Evolutionary conservation across 2,113 vertebrate species (phyloP).

Genomic region (Antechinus stuartii): DNA sequence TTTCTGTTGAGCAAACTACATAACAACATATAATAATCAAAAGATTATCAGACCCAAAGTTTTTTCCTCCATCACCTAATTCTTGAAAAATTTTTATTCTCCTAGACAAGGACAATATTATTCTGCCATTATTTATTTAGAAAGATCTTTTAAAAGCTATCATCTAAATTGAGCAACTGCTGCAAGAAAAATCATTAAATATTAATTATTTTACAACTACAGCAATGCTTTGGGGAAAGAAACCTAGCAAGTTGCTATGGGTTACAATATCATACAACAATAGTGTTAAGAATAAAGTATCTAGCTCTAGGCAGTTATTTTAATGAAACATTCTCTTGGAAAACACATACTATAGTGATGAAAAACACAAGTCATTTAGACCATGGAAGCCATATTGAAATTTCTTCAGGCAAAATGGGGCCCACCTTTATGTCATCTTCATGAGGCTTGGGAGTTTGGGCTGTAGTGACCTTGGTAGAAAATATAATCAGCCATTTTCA

Average conservation of each 20-base stretch:
- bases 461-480: background rate
- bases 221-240: conserved; percentile 40
- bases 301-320: background rate
- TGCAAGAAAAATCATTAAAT: conserved; percentile 17
- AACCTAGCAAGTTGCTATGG: conserved; percentile 19
- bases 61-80: conserved; percentile 29
- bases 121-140: conserved; percentile 30
- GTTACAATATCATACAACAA: conserved; percentile 15
- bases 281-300: conserved; percentile 1
- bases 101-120: background rate
- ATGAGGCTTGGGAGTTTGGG: background rate
- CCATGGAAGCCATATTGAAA: background rate
- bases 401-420: background rate
- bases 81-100: conserved; percentile 15
- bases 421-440: background rate
- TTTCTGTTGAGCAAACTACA: background rate
- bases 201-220: conserved; percentile 47
- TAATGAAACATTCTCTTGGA: background rate
- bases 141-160: background rate
- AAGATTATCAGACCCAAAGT: conserved; percentile 11
- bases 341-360: background rate
- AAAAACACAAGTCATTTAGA: background rate
- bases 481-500: background rate
- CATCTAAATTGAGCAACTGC: background rate
- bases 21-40: background rate